These are phyloP conservation scores for Rhopilema esculentum DNA, from an alignment of 30 jellyfish, hydroid and myxozoan genomes.

Conservation along the genomic window DNA sequence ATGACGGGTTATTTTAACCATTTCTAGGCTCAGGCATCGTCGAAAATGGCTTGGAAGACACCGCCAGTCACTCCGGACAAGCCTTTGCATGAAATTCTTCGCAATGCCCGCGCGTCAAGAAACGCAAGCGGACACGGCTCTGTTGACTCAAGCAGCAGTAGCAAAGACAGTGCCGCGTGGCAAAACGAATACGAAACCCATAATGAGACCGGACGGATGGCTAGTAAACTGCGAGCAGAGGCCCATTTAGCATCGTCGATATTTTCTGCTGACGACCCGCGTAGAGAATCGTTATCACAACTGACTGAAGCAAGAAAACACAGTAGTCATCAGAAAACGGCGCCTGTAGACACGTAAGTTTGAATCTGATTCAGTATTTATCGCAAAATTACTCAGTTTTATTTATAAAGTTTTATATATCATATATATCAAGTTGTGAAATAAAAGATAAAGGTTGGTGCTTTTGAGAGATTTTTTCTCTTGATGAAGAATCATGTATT, in stretches of 20 bases:
- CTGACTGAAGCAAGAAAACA: slow-evolving; percentile 1
- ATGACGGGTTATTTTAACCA: background rate
- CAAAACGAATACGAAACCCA: background rate
- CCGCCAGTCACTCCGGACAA: slow-evolving; percentile 76
- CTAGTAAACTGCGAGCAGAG: slow-evolving; percentile 67
- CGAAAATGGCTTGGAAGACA: slow-evolving; percentile 75
- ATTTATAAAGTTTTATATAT: too few relatives aligned
- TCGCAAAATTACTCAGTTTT: too few relatives aligned
- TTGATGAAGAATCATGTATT: too few relatives aligned
- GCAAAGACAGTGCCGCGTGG: background rate
- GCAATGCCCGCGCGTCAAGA: slow-evolving; percentile 5
- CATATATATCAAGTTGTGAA: too few relatives aligned
- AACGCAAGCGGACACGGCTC: background rate
- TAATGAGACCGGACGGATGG: slow-evolving; percentile 53
- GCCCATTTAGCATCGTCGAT: slow-evolving; percentile 65
- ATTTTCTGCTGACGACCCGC: slow-evolving; percentile 35
- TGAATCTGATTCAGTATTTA: background rate
- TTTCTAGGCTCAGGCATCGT: slow-evolving; percentile 32
- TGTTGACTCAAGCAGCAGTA: background rate
- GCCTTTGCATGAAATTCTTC: slow-evolving; percentile 65
- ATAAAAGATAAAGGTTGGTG: too few relatives aligned
- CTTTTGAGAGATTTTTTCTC: too few relatives aligned
- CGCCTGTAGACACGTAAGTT: slow-evolving; percentile 18
- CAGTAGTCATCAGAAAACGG: background rate
- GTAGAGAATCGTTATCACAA: slow-evolving; percentile 9